These are phyloP conservation scores for Mus spicilegus DNA, from an alignment of 2,113 vertebrate species.

Conservation along the genomic window DNA sequence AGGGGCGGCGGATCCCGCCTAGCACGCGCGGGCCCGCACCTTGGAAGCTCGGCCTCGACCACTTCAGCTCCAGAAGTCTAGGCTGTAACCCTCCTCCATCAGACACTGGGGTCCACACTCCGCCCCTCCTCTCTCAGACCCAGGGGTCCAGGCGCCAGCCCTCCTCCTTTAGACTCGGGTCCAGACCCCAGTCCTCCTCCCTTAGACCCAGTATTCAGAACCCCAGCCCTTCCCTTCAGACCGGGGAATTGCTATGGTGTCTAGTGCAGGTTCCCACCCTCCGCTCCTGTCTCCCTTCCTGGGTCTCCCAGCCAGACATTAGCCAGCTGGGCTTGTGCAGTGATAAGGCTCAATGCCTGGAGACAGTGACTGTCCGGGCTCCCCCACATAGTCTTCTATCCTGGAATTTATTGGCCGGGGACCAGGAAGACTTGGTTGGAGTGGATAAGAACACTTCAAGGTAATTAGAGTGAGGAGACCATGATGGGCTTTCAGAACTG, in stretches of 20 bases:
- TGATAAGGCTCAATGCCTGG: slow-evolving; percentile 66
- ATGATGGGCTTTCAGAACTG: background rate
- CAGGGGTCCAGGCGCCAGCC: background rate
- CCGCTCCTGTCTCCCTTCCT: slow-evolving; percentile 64
- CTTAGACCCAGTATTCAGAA: background rate
- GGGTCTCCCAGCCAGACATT: slow-evolving; percentile 77
- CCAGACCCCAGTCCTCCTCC: background rate
- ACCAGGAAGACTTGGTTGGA: slow-evolving; percentile 32
- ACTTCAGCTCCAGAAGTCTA: background rate
- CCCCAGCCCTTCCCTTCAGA: background rate
- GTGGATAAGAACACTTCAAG: slow-evolving; percentile 55
- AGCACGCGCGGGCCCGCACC: slow-evolving; percentile 58
- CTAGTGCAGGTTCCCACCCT: slow-evolving; percentile 73
- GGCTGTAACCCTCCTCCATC: background rate
- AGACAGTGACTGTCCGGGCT: slow-evolving; percentile 52
- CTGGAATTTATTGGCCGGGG: slow-evolving; percentile 78
- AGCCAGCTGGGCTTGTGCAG: slow-evolving; percentile 78
- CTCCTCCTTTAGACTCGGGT: background rate
- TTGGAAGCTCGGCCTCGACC: slow-evolving; percentile 14
- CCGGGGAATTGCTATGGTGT: slow-evolving; percentile 21
- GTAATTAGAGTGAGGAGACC: background rate
- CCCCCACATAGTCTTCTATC: slow-evolving; percentile 30
- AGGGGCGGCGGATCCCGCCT: slow-evolving; percentile 76
- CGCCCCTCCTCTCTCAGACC: background rate
- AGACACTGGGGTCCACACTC: background rate